Evolutionary conservation across 2,797 vertebrate genomes (phyloP).

Genomic region (Monodelphis domestica): DNA sequence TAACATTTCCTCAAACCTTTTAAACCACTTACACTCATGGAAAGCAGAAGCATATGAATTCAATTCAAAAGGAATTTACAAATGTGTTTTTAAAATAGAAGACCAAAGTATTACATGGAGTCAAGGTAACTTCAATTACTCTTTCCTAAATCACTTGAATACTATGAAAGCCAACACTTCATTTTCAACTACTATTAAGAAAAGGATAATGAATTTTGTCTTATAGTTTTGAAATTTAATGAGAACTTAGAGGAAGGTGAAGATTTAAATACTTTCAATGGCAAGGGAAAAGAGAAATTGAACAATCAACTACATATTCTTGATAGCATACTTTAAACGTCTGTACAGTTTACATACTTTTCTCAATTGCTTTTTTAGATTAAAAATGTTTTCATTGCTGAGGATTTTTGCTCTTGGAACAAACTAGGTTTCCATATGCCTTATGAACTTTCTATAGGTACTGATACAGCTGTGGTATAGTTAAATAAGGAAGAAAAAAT

Average conservation of each 20-base stretch:
- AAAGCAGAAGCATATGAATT: constrained; percentile 44
- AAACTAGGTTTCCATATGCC: neutral
- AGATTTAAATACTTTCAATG: constrained; percentile 53
- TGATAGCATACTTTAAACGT: constrained; percentile 13
- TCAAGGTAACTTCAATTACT: constrained; percentile 43
- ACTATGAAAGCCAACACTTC: constrained; percentile 67
- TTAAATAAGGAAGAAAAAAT: neutral
- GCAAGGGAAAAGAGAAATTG: constrained; percentile 7
- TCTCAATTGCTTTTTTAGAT: neutral
- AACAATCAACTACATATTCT: neutral
- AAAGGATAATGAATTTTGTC: constrained; percentile 58
- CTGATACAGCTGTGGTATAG: neutral
- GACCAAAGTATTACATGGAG: constrained; percentile 45
- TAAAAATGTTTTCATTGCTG: neutral
- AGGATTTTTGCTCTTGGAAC: neutral
- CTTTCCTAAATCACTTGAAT: constrained; percentile 55
- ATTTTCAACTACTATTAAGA: constrained; percentile 55
- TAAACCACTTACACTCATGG: constrained; percentile 48
- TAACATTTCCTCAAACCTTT: constrained; percentile 64
- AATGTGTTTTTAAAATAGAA: constrained; percentile 55
- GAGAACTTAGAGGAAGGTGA: constrained; percentile 26
- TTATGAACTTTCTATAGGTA: neutral
- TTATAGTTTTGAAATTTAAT: constrained; percentile 62
- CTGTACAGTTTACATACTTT: neutral
- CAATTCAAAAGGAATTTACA: constrained; percentile 38